Evolutionary conservation across 2,888 invertebrate species (phyloP), one percentile per base, ranked within the genome.

Genomic region (Cantharis lateralis): DNA sequence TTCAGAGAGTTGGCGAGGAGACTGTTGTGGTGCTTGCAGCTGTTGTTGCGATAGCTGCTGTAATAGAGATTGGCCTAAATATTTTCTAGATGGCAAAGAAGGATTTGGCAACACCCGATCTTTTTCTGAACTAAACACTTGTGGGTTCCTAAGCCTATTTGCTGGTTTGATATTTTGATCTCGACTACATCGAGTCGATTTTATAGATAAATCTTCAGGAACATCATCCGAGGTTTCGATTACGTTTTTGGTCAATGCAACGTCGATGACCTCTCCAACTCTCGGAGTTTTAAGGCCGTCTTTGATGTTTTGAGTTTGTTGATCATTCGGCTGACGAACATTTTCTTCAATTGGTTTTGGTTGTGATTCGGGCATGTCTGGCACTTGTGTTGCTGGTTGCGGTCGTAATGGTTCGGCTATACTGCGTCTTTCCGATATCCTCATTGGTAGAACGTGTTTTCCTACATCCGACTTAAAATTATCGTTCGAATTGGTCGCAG

Each of bases 351-450:
- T 64, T 15, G 3, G 10, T 64, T 16, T 18, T 20, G 11, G 16
- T 20, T 11, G 18, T 10, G 64, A 16, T 18, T 20, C 10, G 13
- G 18, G 13, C 20, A 15, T 24, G 20, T 24, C 20, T 66, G 16
- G 18, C 15, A 24, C 16, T 7, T 9, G 2, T 20, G 9, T n/a
- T 62, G 16, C 13, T 15, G 66, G 48, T 7, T 64, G 15, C 11
- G 69, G 15, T 24, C 71, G 48, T 28, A 78, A 28, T 15, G 78
- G 78, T 28, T 78, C 74, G n/a, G 78, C 78, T 24, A 74, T 70
- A 15, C 75, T 75, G 13, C 32, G 62, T 0, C 78, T 71, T 26
- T 78, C 78, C 10, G 75, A 75, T 61, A 75, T 66, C 61, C 72
- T 71, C 13, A 72, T 72, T 2, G 78, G 78, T 48, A 78, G 70